Conservation (phyloP, 1,140 invertebrate species). For the Philopotamus ludificatus region DNA sequence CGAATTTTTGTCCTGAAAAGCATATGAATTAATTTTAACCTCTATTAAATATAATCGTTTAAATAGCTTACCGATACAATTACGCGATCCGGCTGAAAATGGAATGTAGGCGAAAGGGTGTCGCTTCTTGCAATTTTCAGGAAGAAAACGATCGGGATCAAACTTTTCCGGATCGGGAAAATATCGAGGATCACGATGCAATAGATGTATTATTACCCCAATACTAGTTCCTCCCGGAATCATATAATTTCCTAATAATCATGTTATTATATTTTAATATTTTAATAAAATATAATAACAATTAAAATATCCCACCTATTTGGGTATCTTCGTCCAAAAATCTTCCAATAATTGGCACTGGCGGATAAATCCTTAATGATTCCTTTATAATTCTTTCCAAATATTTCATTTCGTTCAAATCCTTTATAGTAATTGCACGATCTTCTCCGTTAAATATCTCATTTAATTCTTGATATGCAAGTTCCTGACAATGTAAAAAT, state of each 20-base stretch:
- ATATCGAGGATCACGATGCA: slow-evolving; percentile 65
- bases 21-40: neutral
- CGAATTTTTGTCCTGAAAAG: slow-evolving; percentile 22
- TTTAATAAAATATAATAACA: slow-evolving; percentile 8
- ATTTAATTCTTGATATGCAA: slow-evolving; percentile 37
- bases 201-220: slow-evolving; percentile 49
- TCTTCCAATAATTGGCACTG: slow-evolving; percentile 49
- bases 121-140: slow-evolving; percentile 49
- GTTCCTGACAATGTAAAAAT: slow-evolving; percentile 15
- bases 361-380: slow-evolving; percentile 65
- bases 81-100: slow-evolving; percentile 53
- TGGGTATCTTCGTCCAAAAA: slow-evolving; percentile 27
- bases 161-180: slow-evolving; percentile 72
- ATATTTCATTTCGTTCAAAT: slow-evolving; percentile 65
- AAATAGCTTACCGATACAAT: slow-evolving; percentile 54
- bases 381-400: slow-evolving; percentile 73
- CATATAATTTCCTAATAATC: neutral
- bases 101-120: slow-evolving; percentile 55
- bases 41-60: too few species aligned
- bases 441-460: slow-evolving; percentile 38
- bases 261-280: too few species aligned
- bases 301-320: slow-evolving; percentile 40
- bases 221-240: slow-evolving; percentile 46
- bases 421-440: slow-evolving; percentile 48
- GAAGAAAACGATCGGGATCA: slow-evolving; percentile 72